Base-by-base conservation (phyloP, 92 coral and sea anemone genomes). In the Diadumene lineata region DNA sequence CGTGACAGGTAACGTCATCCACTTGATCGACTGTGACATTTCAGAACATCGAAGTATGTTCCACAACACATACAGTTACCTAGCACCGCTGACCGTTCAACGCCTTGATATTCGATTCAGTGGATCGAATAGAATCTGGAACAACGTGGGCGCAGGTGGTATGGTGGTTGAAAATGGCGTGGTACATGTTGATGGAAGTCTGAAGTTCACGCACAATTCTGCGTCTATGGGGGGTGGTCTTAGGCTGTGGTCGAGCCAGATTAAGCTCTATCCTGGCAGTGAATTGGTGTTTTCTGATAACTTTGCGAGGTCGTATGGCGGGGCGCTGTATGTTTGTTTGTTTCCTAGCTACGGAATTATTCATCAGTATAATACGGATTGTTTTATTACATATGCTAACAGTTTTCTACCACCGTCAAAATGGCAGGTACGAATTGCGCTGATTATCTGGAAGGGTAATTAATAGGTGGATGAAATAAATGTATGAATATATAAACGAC, bases 351-450 rank as follows among this genome's bases (percentile, higher is more conserved):
- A 89, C 64, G 94, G 82, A 69, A 82, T 86, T 16, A 87, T 87
- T 3, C 88, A 86, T 22, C 68, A 22, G 71, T 72, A 86, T 28
- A 94, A 94, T 69, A 86, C 97, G 0, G 94, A 83, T 66, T 94
- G 98, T 68, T 88, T 94, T 71, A 65, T 94, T 60, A 64, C 80
- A n/a, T 94, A 94, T 73, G 74, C 80, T 24, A 75, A 88, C 57
- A 70, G 64, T 4, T 60, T 60, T 22, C 68, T 53, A 0, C 66
- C 77, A 7, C 98, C 97, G 16, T 83, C 91, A 8, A 43, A 86
- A 58, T 94, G 98, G 98, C 81, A 92, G 82, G 98, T 94, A 88
- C 60, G 90, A 38, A n/a, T n/a, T n/a, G n/a, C n/a, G n/a, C n/a
- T n/a, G n/a, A n/a, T n/a, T n/a, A n/a, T n/a, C n/a, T n/a, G n/a